Conservation (phyloP, 2,888 invertebrate species). For the Drosophila fulvimacula region DNA sequence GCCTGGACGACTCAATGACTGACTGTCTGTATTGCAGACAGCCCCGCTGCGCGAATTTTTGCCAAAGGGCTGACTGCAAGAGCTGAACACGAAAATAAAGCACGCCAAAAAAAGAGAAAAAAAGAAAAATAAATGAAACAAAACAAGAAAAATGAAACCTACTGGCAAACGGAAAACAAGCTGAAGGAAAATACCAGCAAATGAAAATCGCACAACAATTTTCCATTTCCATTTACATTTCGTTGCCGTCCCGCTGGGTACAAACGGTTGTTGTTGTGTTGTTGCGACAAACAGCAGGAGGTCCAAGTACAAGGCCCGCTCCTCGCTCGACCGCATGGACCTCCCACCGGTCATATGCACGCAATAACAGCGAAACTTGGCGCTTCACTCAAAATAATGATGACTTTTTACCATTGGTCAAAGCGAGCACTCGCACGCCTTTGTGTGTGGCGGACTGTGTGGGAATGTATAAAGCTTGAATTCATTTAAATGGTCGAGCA, state of each 20-base stretch:
- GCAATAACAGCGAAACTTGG: conserved; percentile 19
- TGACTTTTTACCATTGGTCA: conserved; percentile 36
- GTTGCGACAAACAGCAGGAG: conserved; percentile 23
- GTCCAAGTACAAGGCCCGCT: background rate
- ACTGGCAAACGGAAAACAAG: conserved; percentile 14
- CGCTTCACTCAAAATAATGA: conserved; percentile 36
- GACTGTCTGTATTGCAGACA: background rate
- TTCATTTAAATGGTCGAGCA: background rate
- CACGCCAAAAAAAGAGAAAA: background rate
- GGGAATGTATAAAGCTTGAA: background rate
- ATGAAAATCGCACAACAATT: conserved; percentile 34
- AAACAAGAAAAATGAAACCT: conserved; percentile 4
- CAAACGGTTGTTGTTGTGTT: background rate
- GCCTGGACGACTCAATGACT: background rate
- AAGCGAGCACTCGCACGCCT: background rate
- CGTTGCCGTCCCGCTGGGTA: conserved; percentile 18
- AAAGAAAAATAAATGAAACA: background rate
- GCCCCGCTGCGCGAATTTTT: conserved; percentile 10
- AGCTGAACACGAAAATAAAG: conserved; percentile 1
- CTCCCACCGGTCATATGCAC: background rate
- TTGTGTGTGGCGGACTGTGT: background rate
- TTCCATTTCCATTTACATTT: conserved; percentile 38
- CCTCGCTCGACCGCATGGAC: background rate
- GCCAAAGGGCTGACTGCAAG: conserved; percentile 7
- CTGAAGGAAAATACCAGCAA: conserved; percentile 10